Base-by-base conservation (phyloP, 2,797 vertebrate species). In the Syncerus caffer region DNA sequence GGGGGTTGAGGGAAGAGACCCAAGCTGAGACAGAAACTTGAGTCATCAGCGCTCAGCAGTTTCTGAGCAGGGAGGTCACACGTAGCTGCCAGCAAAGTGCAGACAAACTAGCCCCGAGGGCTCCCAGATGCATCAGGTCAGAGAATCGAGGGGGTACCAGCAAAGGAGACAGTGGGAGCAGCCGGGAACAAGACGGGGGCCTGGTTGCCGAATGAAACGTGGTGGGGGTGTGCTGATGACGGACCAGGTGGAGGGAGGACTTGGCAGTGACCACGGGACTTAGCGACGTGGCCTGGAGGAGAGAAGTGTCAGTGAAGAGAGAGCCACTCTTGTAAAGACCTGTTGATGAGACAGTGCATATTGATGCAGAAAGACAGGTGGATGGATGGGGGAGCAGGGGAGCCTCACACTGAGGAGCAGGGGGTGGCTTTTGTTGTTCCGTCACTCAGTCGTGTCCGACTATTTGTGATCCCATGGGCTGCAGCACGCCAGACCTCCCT, bases 181-280 rank as follows among this genome's bases (percentile, higher is more conserved):
- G 15, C 17, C 1, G 23, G 27, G 38, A 74, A 1, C 14, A 17
- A 47, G 45, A 42, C 2, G 27, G 2, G 53, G 3, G 6, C 25
- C 21, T 34, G 17, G 34, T 3, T 23, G 51, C 23, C 3, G 4
- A 5, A 5, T 1, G 11, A 25, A 45, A 76, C 78, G 16, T 10
- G 9, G 6, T 0, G 6, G 47, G 50, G 7, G 19, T 34, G 13
- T 1, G 27, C 29, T 0, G 1, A 6, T 0, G 7, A 2, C 0
- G 7, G 23, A 5, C 25, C 14, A 3, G 76, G 34, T 0, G 8
- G 42, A 27, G 9, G 19, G 1, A 29, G 31, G 6, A 5, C 67
- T 5, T 8, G 0, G 7, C 13, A 0, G 4, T 2, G 4, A 1
- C 16, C n/a, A 1, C 13, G 1, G 58, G 53, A 1, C 51, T 50